These are phyloP conservation scores for Hylaea fasciaria DNA, from an alignment of 2,888 invertebrate genomes.

Conservation along the genomic window DNA sequence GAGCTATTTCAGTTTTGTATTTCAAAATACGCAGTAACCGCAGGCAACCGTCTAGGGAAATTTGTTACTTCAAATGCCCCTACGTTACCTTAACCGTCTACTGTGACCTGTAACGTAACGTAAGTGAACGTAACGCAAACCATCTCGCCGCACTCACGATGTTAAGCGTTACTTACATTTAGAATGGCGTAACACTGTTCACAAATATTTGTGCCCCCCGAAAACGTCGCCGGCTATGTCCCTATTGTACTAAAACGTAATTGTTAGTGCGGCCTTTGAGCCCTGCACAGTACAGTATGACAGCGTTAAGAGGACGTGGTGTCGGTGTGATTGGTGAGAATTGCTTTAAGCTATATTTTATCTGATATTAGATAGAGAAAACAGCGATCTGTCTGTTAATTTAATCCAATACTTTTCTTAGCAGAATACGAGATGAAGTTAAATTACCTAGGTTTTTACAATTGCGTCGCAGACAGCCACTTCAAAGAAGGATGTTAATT, in stretches of 20 bases:
- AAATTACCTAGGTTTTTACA: too few species aligned
- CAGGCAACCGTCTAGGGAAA: slow-evolving; percentile 15
- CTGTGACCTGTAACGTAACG: slow-evolving; percentile 6
- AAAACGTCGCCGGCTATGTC: slow-evolving; percentile 42
- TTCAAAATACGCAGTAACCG: neutral
- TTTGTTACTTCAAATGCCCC: slow-evolving; percentile 22
- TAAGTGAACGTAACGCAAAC: slow-evolving; percentile 32
- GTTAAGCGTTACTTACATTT: slow-evolving; percentile 50
- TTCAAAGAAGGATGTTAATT: too few species aligned
- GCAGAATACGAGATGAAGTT: too few species aligned
- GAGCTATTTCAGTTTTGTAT: neutral
- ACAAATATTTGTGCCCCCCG: slow-evolving; percentile 47
- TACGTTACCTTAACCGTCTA: slow-evolving; percentile 20
- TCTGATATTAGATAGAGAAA: too few species aligned
- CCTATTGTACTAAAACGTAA: slow-evolving; percentile 48
- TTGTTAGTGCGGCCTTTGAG: slow-evolving; percentile 39
- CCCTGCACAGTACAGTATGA: slow-evolving; percentile 13
- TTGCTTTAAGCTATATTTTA: too few species aligned
- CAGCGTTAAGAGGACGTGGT: too few species aligned
- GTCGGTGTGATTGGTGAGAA: neutral
- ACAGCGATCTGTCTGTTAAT: too few species aligned
- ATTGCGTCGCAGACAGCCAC: too few species aligned
- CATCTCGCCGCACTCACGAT: slow-evolving; percentile 39
- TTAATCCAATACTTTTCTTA: too few species aligned
- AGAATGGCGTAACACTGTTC: slow-evolving; percentile 49